These are phyloP conservation scores for Lasioglossum lativentre DNA, from an alignment of 2,888 invertebrate species.

Conservation along the genomic window DNA sequence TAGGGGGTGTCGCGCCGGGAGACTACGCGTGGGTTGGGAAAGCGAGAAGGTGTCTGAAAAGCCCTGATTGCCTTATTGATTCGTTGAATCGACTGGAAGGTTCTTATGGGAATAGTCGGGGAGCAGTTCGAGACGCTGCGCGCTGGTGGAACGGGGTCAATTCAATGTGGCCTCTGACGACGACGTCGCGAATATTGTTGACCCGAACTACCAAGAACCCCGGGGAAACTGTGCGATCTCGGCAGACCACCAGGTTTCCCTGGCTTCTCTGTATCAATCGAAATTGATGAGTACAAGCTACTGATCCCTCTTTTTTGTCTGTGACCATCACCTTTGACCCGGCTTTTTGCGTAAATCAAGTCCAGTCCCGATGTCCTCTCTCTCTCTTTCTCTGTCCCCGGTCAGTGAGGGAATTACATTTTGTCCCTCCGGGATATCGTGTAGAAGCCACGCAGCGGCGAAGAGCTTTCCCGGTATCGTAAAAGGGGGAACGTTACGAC, in stretches of 20 bases:
- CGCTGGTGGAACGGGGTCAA: not conserved
- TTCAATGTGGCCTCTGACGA: not conserved
- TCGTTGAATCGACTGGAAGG: not conserved
- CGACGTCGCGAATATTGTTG: not conserved
- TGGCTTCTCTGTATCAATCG: not conserved
- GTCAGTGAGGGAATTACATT: slow-evolving; percentile 37
- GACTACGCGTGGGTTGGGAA: not conserved
- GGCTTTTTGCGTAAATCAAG: slow-evolving; percentile 38
- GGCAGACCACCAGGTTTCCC: not conserved
- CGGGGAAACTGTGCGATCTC: not conserved
- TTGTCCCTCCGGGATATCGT: slow-evolving; percentile 27
- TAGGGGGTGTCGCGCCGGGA: not conserved
- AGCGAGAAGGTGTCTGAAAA: not conserved
- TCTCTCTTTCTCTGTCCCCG: not conserved
- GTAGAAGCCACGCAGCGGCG: slow-evolving; percentile 17
- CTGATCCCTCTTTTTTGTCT: not conserved
- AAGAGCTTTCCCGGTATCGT: slow-evolving; percentile 51
- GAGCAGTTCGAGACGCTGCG: not conserved
- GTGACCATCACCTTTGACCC: not conserved
- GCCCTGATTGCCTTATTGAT: slow-evolving; percentile 11
- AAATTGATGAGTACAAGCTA: not conserved
- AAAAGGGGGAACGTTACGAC: slow-evolving; percentile 52
- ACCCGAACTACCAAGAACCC: not conserved
- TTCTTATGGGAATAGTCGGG: slow-evolving; percentile 4
- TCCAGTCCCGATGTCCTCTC: slow-evolving; percentile 11